Percentiles rank a stretch among this genome's conserved stretches.
Evolutionary conservation across 2,797 vertebrate species (phyloP).

Genomic region (Microtus agrestis): DNA sequence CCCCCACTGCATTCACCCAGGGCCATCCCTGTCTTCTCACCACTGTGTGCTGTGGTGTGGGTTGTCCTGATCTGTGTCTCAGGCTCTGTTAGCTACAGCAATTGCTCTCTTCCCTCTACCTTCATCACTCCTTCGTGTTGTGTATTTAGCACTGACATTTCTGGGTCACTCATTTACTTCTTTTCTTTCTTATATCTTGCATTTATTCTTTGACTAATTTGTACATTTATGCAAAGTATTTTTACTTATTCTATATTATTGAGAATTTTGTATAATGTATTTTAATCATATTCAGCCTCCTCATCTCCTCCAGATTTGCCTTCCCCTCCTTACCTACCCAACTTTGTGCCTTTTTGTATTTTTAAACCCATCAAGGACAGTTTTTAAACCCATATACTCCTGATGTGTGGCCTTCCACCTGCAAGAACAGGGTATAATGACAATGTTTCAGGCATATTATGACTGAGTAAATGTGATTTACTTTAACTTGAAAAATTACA

Average conservation of each 20-base stretch:
- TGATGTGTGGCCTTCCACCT: not conserved
- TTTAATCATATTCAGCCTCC: not conserved
- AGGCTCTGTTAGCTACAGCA: not conserved
- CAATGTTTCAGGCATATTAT: not conserved
- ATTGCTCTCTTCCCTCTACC: fast-evolving
- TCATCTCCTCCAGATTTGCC: not conserved
- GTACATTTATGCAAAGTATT: not conserved
- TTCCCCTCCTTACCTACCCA: not conserved
- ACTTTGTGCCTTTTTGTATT: not conserved
- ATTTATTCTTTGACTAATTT: not conserved
- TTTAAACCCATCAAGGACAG: not conserved
- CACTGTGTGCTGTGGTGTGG: not conserved
- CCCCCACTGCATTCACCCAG: too few relatives aligned
- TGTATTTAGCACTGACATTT: not conserved
- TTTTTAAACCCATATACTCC: not conserved
- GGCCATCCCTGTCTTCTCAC: too few relatives aligned
- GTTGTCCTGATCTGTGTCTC: not conserved
- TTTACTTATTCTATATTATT: not conserved
- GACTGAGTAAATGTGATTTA: not conserved
- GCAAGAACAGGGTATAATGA: not conserved
- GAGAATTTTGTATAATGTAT: not conserved
- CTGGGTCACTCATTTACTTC: not conserved
- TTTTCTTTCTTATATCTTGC: not conserved
- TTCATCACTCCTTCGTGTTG: not conserved
- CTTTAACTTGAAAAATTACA: not conserved